Conservation (phyloP, 2,113 vertebrate genomes). For the Tetrax tetrax region DNA sequence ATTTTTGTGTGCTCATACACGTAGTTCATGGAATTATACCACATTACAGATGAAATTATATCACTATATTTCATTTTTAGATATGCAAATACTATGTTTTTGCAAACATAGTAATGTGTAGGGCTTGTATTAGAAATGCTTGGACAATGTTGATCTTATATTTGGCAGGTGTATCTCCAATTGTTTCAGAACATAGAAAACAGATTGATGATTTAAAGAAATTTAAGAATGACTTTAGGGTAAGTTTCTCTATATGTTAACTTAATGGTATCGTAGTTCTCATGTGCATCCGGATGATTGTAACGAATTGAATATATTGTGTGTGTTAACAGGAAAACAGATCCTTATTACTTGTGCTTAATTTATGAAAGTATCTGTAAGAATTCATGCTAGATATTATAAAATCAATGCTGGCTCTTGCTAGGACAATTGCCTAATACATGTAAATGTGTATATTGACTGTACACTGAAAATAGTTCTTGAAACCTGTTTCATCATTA, state of each 20-base stretch:
- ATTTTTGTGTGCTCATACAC: background rate
- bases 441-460: conserved; percentile 10
- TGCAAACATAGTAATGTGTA: background rate
- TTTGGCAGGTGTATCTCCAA: conserved; percentile 84
- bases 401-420: conserved; percentile 38
- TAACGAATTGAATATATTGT: background rate
- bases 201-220: conserved; percentile 99
- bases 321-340: background rate
- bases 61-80: background rate
- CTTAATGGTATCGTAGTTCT: background rate
- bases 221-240: conserved; percentile 98
- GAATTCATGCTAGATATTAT: background rate
- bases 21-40: background rate
- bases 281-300: background rate
- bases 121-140: background rate
- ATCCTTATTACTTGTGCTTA: background rate
- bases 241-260: conserved; percentile 74
- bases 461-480: background rate
- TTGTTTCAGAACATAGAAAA: conserved; percentile 95
- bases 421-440: background rate
- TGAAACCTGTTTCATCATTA: background rate
- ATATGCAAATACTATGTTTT: background rate
- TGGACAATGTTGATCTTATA: conserved; percentile 4
- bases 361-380: background rate
- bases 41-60: background rate